Base-by-base conservation (phyloP, 2,888 invertebrate species). In the Geophilus truncorum region DNA sequence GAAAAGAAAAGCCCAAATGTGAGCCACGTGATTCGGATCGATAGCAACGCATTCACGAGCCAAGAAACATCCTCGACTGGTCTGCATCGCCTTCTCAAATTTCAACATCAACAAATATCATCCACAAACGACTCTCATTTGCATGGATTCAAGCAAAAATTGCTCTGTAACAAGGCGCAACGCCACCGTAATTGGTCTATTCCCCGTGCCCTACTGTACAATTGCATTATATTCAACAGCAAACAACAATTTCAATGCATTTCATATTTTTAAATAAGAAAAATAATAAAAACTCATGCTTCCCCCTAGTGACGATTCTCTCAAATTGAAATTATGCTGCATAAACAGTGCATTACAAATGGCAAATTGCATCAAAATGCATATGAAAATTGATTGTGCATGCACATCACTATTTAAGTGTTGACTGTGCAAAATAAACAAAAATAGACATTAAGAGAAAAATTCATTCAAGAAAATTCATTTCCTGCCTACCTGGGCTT, bases 391-490 rank as follows among this genome's bases (percentile, higher is more conserved):
- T 18, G 57, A 18, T 57, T 18, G 57, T 62, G 57, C 57, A 62
- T 62, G 57, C 15, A 62, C 57, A 23, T 62, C 57, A 18, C 15
- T 62, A 62, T 62, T 23, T 7, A 18, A 18, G 57, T 57, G 57
- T 57, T 62, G 10, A 6, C 6, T 62, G 57, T 62, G 57, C 57
- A 62, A 51, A 40, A 40, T 40, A 40, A 4, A 40, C 12, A 40
- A 10, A 40, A 40, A 40, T 40, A 7, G 7, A 57, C 10, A 57
- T 57, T 62, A 18, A 62, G 3, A 62, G 21, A 62, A 62, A 18
- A 62, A 62, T 62, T 62, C 57, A 62, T 62, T 62, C 57, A 62
- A 62, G 57, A 62, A 62, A 62, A 62, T 62, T 62, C 57, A 62
- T 62, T 62, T 62, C 23, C 57, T 62, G 57, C 57, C 57, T 62